Percentiles rank a stretch among this genome's conserved stretches.
Conservation (phyloP, 2,113 vertebrate genomes). For the Vidua chalybeata region DNA sequence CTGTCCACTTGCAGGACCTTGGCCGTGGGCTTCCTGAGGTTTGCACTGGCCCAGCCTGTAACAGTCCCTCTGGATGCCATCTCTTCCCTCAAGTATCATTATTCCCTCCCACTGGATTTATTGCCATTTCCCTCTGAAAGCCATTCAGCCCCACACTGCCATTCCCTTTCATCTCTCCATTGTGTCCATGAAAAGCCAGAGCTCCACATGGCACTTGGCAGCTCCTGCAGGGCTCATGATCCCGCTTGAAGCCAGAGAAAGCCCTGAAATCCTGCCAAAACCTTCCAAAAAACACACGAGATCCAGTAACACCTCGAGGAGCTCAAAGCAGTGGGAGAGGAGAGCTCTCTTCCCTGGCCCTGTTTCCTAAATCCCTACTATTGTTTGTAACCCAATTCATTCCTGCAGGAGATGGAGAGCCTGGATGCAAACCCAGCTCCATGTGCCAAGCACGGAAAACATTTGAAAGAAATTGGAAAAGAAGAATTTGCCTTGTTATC, state of each 20-base stretch:
- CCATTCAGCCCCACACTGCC: not conserved
- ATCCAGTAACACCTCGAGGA: not conserved
- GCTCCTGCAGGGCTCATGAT: not conserved
- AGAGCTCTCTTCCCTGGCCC: not conserved
- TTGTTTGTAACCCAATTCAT: not conserved
- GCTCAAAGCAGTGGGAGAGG: not conserved
- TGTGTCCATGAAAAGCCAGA: not conserved
- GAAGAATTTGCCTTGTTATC: not conserved
- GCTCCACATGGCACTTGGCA: not conserved
- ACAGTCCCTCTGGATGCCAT: not conserved
- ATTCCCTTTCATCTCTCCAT: not conserved
- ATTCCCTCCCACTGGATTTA: not conserved
- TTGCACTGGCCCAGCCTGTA: not conserved
- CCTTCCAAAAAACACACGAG: not conserved
- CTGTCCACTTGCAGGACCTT: not conserved
- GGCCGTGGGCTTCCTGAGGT: not conserved
- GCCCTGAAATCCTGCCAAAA: not conserved
- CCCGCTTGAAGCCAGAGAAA: accelerated
- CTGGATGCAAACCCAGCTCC: not conserved
- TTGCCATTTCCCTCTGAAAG: not conserved
- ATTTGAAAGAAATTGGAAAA: too few relatives aligned
- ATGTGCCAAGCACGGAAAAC: accelerated
- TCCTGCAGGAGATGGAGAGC: not conserved
- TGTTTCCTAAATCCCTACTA: not conserved
- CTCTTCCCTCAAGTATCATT: not conserved